Conservation (phyloP, 1,140 invertebrate genomes). For the Drosophila mayri region DNA sequence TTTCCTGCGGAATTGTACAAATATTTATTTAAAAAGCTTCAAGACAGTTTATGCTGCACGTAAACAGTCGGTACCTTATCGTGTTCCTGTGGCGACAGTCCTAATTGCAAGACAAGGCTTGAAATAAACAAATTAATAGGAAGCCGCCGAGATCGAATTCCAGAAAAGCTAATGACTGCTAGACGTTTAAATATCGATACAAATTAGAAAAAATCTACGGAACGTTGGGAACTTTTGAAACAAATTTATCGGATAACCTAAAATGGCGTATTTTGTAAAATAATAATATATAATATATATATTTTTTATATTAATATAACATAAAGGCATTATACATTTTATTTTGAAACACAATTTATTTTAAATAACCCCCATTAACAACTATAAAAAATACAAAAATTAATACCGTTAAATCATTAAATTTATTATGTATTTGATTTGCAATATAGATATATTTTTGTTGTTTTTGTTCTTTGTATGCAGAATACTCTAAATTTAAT, state of each 20-base stretch:
- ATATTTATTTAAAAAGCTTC: not conserved
- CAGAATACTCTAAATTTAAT: constrained; percentile 26
- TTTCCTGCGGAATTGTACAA: not conserved
- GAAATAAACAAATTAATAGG: constrained; percentile 1
- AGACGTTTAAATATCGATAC: not conserved
- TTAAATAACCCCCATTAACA: not conserved
- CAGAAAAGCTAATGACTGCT: not conserved
- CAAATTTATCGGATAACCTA: not conserved
- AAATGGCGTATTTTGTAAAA: not conserved
- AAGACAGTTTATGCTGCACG: not conserved
- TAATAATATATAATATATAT: not conserved
- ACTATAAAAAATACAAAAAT: not conserved
- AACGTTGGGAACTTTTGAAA: not conserved
- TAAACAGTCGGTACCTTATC: not conserved
- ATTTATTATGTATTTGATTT: constrained; percentile 53
- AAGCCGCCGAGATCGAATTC: not conserved
- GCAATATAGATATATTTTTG: constrained; percentile 12
- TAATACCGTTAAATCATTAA: constrained; percentile 40
- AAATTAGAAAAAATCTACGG: no score
- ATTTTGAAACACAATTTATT: no score
- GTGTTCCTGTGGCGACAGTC: not conserved
- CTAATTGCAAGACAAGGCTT: not conserved
- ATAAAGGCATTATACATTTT: no score
- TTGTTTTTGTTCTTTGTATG: constrained; percentile 31
- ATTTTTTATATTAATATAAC: no score